phyloP scores from a whole-genome alignment of 2,888 invertebrate species.

The Odontomyia ornata region DNA sequence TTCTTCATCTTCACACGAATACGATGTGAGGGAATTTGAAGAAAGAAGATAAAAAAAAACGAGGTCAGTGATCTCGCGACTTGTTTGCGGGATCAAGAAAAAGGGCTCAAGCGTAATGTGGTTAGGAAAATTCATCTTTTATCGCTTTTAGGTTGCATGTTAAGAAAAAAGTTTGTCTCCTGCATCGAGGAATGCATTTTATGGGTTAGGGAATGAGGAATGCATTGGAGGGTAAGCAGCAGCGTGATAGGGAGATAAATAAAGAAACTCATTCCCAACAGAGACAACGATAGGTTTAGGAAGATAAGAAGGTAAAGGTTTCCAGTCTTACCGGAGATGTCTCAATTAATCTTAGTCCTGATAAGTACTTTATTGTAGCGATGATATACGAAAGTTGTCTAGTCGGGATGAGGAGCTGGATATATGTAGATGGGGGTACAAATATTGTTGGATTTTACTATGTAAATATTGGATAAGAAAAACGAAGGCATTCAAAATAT shows the following conservation, averaged over 20 bases:
- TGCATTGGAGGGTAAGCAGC: neutral
- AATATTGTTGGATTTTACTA: too few relatives aligned
- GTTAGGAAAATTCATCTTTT: constrained; percentile 19
- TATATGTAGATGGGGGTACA: too few relatives aligned
- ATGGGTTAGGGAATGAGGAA: neutral
- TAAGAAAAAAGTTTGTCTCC: too few relatives aligned
- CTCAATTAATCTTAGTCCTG: constrained; percentile 7
- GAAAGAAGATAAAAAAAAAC: too few relatives aligned
- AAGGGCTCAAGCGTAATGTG: constrained; percentile 16
- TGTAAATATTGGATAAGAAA: too few relatives aligned
- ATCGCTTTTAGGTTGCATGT: neutral
- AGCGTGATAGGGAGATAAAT: neutral
- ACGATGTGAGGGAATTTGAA: neutral
- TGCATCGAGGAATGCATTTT: too few relatives aligned
- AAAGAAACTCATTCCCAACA: neutral
- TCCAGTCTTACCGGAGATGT: neutral
- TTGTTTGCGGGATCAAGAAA: neutral
- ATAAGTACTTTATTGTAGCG: too few relatives aligned
- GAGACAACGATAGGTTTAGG: neutral
- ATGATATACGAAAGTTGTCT: neutral
- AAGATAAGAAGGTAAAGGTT: neutral
- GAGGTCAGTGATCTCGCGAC: neutral
- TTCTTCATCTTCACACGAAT: constrained; percentile 13
- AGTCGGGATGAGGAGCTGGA: too few relatives aligned
- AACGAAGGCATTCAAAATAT: too few relatives aligned